These are phyloP conservation scores for Eucidaris tribuloides DNA, from an alignment of 35 echinoderm and acorn worm genomes.

Conservation along the genomic window DNA sequence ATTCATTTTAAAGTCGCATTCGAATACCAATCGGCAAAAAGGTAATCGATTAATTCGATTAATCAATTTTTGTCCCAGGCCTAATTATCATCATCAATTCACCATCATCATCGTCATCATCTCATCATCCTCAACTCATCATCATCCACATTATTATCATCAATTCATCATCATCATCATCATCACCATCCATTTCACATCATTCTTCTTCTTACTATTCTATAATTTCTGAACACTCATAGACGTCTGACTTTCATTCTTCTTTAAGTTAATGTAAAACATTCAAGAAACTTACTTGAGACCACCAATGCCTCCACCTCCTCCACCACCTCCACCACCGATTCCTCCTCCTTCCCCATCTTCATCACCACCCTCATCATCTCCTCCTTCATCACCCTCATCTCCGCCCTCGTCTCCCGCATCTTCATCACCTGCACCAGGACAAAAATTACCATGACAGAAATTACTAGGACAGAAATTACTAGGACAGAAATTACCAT, in stretches of 20 bases:
- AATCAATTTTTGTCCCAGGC: too few relatives aligned
- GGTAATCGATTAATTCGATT: too few relatives aligned
- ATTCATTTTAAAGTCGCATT: too few relatives aligned
- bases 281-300: not conserved
- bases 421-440: slow-evolving; percentile 27
- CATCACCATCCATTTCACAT: slow-evolving; percentile 2
- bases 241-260: too few relatives aligned
- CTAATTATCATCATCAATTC: too few relatives aligned
- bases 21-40: too few relatives aligned
- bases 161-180: slow-evolving; percentile 24
- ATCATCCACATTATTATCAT: slow-evolving; percentile 35
- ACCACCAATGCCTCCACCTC: slow-evolving; percentile 20
- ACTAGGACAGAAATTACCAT: too few relatives aligned
- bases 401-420: slow-evolving; percentile 34
- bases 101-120: slow-evolving; percentile 11
- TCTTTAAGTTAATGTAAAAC: not conserved
- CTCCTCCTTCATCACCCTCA: slow-evolving; percentile 22
- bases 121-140: slow-evolving; percentile 11
- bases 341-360: slow-evolving; percentile 20
- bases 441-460: too few relatives aligned
- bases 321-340: slow-evolving; percentile 43
- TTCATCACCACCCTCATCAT: slow-evolving; percentile 45
- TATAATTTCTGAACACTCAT: not conserved
- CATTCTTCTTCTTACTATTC: not conserved
- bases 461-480: too few relatives aligned